phyloP scores from a whole-genome alignment of 2,797 vertebrate species.

The Agapornis canus region DNA sequence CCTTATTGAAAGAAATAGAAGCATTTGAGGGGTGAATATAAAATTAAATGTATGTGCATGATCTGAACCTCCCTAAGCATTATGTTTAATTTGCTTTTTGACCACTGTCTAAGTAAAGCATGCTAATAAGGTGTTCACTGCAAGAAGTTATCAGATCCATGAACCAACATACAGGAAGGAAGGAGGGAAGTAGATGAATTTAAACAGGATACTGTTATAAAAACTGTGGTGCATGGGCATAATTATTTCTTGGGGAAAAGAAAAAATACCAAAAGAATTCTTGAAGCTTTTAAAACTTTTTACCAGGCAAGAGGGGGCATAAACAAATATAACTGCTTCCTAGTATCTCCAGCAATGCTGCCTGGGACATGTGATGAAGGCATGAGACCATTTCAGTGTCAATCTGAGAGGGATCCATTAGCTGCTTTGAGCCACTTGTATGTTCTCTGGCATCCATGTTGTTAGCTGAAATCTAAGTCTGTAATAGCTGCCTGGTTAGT shows the following conservation, averaged over 20 bases:
- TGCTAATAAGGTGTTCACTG: background rate
- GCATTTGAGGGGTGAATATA: background rate
- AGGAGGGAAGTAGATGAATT: background rate
- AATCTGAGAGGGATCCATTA: background rate
- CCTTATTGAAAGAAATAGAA: slow-evolving; percentile 50
- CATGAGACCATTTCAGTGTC: background rate
- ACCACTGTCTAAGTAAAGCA: slow-evolving; percentile 47
- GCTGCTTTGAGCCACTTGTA: background rate
- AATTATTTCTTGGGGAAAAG: background rate
- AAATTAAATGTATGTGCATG: slow-evolving; percentile 15
- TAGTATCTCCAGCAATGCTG: background rate
- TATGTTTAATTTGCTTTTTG: slow-evolving; percentile 55
- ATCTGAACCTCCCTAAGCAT: slow-evolving; percentile 25
- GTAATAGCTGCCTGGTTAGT: background rate
- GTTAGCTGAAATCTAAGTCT: background rate
- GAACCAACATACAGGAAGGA: background rate
- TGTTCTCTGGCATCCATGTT: background rate
- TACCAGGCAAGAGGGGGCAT: background rate
- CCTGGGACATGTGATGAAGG: slow-evolving; percentile 2
- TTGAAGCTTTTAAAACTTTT: background rate
- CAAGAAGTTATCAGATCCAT: background rate
- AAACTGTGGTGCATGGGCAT: background rate
- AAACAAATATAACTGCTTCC: background rate
- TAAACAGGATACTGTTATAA: background rate
- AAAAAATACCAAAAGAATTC: background rate